Percentiles rank a stretch among this genome's conserved stretches.
These are phyloP conservation scores for Apis dorsata DNA, from an alignment of 1,140 invertebrate species.

Conservation along the genomic window DNA sequence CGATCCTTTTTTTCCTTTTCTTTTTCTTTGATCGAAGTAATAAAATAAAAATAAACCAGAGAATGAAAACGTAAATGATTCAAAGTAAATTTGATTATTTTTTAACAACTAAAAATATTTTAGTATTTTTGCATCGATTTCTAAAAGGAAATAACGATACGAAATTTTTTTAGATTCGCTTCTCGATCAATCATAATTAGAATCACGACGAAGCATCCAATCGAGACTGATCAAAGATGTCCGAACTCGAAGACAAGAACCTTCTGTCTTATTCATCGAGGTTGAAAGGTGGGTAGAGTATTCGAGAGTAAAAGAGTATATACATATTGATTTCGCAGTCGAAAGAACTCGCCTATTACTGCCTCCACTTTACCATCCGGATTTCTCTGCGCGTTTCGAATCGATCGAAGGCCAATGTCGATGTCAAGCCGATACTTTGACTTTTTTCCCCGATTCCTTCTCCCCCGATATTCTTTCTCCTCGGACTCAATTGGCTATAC, in stretches of 20 bases:
- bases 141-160: constrained; percentile 44
- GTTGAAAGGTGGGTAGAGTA: not conserved
- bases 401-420: constrained; percentile 37
- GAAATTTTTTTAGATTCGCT: constrained; percentile 41
- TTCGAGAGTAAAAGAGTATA: not conserved
- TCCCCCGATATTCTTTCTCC: not conserved
- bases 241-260: constrained; percentile 38
- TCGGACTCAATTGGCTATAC: not conserved
- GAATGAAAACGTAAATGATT: too few species aligned
- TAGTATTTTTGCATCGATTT: too few species aligned
- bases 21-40: not conserved
- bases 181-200: constrained; percentile 70
- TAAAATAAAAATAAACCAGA: too few species aligned
- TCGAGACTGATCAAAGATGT: constrained; percentile 69
- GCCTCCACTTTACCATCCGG: not conserved
- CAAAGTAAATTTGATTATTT: too few species aligned
- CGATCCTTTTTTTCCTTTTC: not conserved
- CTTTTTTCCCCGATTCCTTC: not conserved
- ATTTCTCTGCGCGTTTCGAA: constrained; percentile 9
- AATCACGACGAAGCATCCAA: constrained; percentile 62
- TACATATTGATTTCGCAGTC: constrained; percentile 18
- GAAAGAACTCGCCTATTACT: not conserved
- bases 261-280: constrained; percentile 35
- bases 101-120: too few species aligned
- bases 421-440: not conserved